Evolutionary conservation across 2,797 vertebrate genomes (phyloP), one percentile per base, ranked within the genome.

Genomic region (Tauraco hartlaubi): DNA sequence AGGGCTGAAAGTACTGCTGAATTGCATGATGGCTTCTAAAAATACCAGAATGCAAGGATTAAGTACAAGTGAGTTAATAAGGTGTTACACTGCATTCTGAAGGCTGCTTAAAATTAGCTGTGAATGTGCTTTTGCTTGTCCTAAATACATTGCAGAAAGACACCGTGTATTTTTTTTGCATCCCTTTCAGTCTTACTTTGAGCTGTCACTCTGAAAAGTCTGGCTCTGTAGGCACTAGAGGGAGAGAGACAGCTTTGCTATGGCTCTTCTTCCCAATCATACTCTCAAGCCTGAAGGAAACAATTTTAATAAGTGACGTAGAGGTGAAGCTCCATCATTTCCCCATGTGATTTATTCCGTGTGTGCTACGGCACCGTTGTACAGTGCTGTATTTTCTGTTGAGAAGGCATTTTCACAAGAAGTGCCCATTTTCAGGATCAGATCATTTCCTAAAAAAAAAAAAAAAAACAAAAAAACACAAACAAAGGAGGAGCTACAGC

Each of bases 61-160:
- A 92, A 74, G 74, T 56, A 76, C 59, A 84, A 96, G 29, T 39
- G 83, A 94, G 55, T 88, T 94, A 94, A 92, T 64, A 94, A 92
- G 56, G 71, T 95, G 95, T 43, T 85, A 69, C 9, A 76, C 46
- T 76, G 61, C 52, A 26, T 90, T 92, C 77, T 90, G 77, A 95
- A 94, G 83, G 74, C 74, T 95, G 83, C 83, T 96, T 87, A 91
- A 96, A 95, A 96, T 95, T 80, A 94, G 81, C 72, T 88, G 68
- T 66, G 51, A 94, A 85, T 86, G 52, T 84, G 62, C 44, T 92
- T 96, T 92, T 85, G 22, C 74, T 96, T 93, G 91, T 82, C 88
- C 74, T 74, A 92, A 95, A 95, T 92, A 92, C 44, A 63, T 6
- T 56, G 49, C 41, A 92, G 63, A 96, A 86, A 75, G 31, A 71